Percentiles rank a stretch among this genome's conserved stretches.
phyloP scores from a whole-genome alignment of 2,888 invertebrate species.

The Pilophorus perplexus region DNA sequence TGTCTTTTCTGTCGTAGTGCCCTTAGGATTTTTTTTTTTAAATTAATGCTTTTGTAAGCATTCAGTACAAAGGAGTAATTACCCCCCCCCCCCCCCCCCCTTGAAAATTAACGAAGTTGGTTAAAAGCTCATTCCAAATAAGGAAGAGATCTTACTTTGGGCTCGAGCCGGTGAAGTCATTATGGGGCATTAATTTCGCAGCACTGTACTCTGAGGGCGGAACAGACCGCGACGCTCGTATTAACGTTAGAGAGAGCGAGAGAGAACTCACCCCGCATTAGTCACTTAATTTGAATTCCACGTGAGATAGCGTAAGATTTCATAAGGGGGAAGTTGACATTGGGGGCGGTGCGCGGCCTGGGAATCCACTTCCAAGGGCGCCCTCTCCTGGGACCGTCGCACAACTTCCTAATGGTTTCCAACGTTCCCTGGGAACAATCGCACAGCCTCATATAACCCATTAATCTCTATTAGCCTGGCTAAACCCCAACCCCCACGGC shows the following conservation, averaged over 20 bases:
- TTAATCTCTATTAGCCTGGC: slow-evolving; percentile 37
- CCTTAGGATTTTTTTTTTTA: no score
- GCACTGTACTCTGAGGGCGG: background rate
- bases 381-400: slow-evolving; percentile 14
- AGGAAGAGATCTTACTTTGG: no score
- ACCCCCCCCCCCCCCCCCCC: no score
- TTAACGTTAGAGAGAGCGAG: slow-evolving; percentile 13
- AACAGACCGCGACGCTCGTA: slow-evolving; percentile 2
- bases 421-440: slow-evolving; percentile 35
- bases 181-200: no score
- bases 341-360: slow-evolving; percentile 8
- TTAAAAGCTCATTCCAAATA: no score
- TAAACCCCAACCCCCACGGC: background rate
- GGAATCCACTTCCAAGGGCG: background rate
- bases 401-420: slow-evolving; percentile 38
- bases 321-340: slow-evolving; percentile 27
- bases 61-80: no score
- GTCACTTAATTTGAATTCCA: slow-evolving; percentile 38
- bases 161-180: no score
- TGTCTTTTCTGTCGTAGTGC: no score
- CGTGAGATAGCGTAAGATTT: slow-evolving; percentile 41
- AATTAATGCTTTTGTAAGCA: no score
- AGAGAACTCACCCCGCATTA: slow-evolving; percentile 23
- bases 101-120: no score
- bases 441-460: slow-evolving; percentile 33